Evolutionary conservation across 2,888 invertebrate genomes (phyloP).

Genomic region (Oconnorella tubifera): DNA sequence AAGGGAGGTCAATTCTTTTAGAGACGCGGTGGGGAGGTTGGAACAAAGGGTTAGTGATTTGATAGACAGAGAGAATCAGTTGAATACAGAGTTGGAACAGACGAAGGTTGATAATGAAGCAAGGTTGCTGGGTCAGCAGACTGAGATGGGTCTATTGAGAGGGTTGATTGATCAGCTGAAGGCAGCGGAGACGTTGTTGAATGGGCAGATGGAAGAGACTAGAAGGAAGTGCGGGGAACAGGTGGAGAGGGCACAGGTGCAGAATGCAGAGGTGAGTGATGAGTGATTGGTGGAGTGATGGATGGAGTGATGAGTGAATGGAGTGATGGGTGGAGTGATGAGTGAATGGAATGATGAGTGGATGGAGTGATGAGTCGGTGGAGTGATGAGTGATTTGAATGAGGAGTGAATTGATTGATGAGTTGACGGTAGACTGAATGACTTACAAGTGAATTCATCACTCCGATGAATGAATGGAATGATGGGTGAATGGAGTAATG

Average conservation of each 20-base stretch:
- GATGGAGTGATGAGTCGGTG: too few relatives aligned
- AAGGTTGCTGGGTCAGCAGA: conserved; percentile 16
- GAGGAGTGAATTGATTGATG: too few relatives aligned
- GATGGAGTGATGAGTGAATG: too few relatives aligned
- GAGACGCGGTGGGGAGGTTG: too few relatives aligned
- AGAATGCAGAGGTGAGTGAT: conserved; percentile 10
- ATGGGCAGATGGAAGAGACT: conserved; percentile 17
- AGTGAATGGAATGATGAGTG: too few relatives aligned
- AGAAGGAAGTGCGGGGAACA: conserved; percentile 15
- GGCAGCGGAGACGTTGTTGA: conserved; percentile 7
- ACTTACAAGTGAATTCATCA: too few relatives aligned
- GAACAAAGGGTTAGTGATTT: conserved; percentile 21
- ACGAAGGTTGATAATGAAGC: conserved; percentile 22
- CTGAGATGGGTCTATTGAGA: conserved; percentile 8
- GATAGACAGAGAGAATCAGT: conserved; percentile 27
- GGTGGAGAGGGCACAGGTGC: conserved; percentile 11
- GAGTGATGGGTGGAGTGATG: too few relatives aligned
- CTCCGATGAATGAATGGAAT: too few relatives aligned
- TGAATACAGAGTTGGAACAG: conserved; percentile 25
- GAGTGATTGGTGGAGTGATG: too few relatives aligned
- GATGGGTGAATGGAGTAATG: too few relatives aligned
- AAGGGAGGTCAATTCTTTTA: not conserved
- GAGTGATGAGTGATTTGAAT: too few relatives aligned
- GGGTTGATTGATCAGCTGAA: conserved; percentile 30
- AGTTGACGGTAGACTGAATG: too few relatives aligned